These are phyloP conservation scores for Hapalemur alaotrensis DNA, from an alignment of 2,797 vertebrate species.

Conservation along the genomic window DNA sequence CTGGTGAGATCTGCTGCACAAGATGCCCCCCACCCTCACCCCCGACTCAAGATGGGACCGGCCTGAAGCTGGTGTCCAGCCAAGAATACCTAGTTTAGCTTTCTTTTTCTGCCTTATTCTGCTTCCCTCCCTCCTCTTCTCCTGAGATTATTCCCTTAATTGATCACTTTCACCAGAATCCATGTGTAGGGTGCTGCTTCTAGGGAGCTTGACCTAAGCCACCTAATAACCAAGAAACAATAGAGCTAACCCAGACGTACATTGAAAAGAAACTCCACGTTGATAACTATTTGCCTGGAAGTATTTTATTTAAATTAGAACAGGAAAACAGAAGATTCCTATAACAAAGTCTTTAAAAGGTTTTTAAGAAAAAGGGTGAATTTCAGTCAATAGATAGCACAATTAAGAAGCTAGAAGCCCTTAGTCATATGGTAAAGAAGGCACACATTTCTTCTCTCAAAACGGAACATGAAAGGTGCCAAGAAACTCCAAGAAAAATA, in stretches of 20 bases:
- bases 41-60: neutral
- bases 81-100: neutral
- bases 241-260: neutral
- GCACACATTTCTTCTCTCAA: neutral
- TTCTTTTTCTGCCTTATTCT: neutral
- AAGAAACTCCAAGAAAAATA: constrained; percentile 46
- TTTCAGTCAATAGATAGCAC: neutral
- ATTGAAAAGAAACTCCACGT: neutral
- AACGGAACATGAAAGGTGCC: neutral
- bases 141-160: neutral
- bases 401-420: constrained; percentile 21
- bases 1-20: neutral
- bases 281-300: neutral
- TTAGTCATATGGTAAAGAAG: constrained; percentile 38
- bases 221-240: neutral
- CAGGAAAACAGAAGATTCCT: neutral
- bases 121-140: neutral
- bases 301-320: constrained; percentile 42
- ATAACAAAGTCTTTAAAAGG: constrained; percentile 9
- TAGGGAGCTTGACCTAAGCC: neutral
- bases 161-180: neutral
- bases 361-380: constrained; percentile 9
- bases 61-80: neutral
- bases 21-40: neutral
- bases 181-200: neutral